Evolutionary conservation across 2,113 vertebrate species (phyloP), one percentile per base, ranked within the genome.

Genomic region (Athene noctua): DNA sequence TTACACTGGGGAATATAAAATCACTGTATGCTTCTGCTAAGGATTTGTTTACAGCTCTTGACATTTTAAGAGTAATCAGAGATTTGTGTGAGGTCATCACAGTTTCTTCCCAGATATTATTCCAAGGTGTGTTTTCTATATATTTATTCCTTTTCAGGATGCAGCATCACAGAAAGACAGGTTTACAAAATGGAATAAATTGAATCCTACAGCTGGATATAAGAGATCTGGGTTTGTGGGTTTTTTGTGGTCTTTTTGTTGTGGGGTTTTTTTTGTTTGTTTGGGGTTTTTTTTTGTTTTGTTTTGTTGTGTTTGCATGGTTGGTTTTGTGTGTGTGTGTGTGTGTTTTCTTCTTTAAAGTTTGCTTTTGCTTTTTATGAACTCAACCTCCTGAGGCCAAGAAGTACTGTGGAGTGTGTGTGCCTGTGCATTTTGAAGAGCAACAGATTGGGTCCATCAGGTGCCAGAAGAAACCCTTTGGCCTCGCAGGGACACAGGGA

Each of bases 261-360:
- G n/a, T n/a, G n/a, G 25, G 5, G 40, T 23, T 4, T 2, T 47
- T 15, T 17, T 5, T 3, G 17, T 8, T 46, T n/a, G 5, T 34
- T 26, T 19, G 19, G 15, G 34, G 5, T 25, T 15, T 22, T 32
- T 74, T 16, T 40, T 23, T 5, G 2, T 47, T 22, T 17, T 5
- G 3, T 27, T 34, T 27, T 15, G 17, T 16, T 29, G 23, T 11
- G 32, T 13, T 16, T 65, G 26, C 25, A 7, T 26, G 23, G 10
- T 11, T 32, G 21, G 30, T 32, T 15, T 26, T 82, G 44, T 15
- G 16, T 8, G 57, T 19, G 30, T 6, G 25, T 25, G 21, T 63
- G 1, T 3, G 5, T 34, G 40, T 51, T 30, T 54, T 44, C 27
- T 54, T 13, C 4, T 36, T 57, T 36, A 26, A 36, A 30, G 14